Evolutionary conservation across 2,888 invertebrate species (phyloP).

Genomic region (Andrena dorsata): DNA sequence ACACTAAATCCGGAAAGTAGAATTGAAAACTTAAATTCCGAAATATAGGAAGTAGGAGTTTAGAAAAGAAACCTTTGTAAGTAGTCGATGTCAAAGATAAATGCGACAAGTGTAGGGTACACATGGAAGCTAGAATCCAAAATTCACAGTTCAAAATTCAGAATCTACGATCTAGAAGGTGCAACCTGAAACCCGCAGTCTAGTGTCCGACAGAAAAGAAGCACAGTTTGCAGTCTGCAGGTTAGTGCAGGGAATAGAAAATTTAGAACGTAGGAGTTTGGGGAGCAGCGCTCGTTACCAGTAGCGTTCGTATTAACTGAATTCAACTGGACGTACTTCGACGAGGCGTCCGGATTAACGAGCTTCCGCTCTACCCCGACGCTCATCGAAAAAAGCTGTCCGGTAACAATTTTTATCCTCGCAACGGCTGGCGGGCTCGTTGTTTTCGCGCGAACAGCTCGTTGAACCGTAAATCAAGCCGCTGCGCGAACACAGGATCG

Average conservation of each 20-base stretch:
- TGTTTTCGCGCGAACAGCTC: conserved; percentile 30
- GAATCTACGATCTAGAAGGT: too few relatives aligned
- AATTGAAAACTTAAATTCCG: not conserved
- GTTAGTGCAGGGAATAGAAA: not conserved
- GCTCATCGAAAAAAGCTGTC: conserved; percentile 3
- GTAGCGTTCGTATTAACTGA: not conserved
- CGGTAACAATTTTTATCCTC: conserved; percentile 36
- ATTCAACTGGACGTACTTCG: conserved; percentile 3
- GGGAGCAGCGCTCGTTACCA: not conserved
- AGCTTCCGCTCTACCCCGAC: not conserved
- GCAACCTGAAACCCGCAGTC: too few relatives aligned
- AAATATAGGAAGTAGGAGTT: too few relatives aligned
- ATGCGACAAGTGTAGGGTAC: too few relatives aligned
- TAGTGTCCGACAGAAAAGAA: too few relatives aligned
- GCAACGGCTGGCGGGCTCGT: conserved; percentile 9
- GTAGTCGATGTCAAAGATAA: too few relatives aligned
- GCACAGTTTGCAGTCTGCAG: not conserved
- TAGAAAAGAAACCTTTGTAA: too few relatives aligned
- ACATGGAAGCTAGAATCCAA: too few relatives aligned
- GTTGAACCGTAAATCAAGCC: conserved; percentile 36
- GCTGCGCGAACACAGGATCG: conserved; percentile 36
- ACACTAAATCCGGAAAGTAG: not conserved
- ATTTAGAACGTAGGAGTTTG: not conserved
- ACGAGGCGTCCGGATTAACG: conserved; percentile 11
- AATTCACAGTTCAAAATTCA: too few relatives aligned